Base-by-base conservation (phyloP, 2,113 vertebrate genomes). In the Takifugu flavidus region DNA sequence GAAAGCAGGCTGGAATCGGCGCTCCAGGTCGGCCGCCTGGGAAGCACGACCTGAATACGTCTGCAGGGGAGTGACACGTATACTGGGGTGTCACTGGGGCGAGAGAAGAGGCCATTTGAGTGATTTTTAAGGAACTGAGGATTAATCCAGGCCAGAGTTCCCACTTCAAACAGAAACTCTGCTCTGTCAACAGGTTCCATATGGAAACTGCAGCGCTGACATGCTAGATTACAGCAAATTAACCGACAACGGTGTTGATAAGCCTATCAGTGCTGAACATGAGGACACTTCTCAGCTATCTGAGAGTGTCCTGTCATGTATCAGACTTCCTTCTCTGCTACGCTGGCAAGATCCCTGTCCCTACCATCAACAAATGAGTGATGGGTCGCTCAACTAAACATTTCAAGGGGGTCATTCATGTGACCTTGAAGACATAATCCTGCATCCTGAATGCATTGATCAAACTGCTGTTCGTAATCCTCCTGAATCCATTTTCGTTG, bases 41-140 rank as follows among this genome's bases (percentile, higher is more conserved):
- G 87, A 86, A 64, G 65, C 51, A 52, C 28, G 75, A 82, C 80
- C 81, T 74, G 82, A 86, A 82, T 78, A 75, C 71, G 80, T 75
- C 75, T 67, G 62, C 72, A 74, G 80, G 13, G 11, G 1, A 70
- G 80, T 39, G 34, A 39, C 7, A 39, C 7, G 34, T 11, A 39
- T 39, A 39, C 34, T 39, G 34, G 34, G 3, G 8, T 6, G 34
- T 39, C 8, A 39, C 34, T 39, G 80, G 75, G 78, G 77, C 69
- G 82, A 80, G 77, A 80, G 53, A 14, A 65, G 49, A 70, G 75
- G 52, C 29, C 25, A 53, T 49, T 62, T 76, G 66, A 49, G 5
- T 27, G 47, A 15, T 77, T 61, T 63, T 67, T 25, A n/a, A 42
- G 73, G 72, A 67, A 42, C 1, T 11, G 25, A 54, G 67, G 67